Base-by-base conservation (phyloP, 2,113 vertebrate genomes). In the Eublepharis macularius region DNA sequence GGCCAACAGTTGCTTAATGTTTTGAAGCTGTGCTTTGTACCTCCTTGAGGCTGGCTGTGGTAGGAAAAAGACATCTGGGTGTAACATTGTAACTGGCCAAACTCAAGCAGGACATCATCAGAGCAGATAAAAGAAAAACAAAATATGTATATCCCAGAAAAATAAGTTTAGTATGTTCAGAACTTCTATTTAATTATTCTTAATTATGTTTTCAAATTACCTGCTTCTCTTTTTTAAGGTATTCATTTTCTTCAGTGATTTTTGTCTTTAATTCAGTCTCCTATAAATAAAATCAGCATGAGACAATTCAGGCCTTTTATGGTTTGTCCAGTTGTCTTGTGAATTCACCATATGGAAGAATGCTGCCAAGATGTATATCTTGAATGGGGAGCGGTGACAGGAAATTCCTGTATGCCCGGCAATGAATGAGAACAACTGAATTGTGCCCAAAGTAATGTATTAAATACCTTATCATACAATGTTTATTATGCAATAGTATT, bases 181-280 rank as follows among this genome's bases (percentile, higher is more conserved):
- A 36, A 88, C 74, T 54, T 2, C 10, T 32, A n/a, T 74, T 39
- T 70, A 70, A 60, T 21, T 17, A 76, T 80, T 84, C n/a, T 49
- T 32, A 83, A 86, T 24, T 80, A 1, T 24, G n/a, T 76, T 66
- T 82, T 79, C 66, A 83, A 82, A 89, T 96, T 90, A 98, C 99
- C 96, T 97, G 95, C 82, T 98, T 99, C 91, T 98, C 98, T 94
- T 95, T 94, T 95, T 96, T 96, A 47, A 97, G 89, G 29, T 72
- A 75, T 21, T 10, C 41, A 70, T 96, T 97, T 88, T 98, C 97
- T 91, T 98, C 96, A 87, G 84, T 82, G 26, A 98, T 88, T 85
- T 95, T 98, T 93, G 96, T 96, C 94, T 96, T 98, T 90, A 98
- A 89, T 91, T 97, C 96, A 13, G 87, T 93, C 93, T 98, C 97